These are phyloP conservation scores for Bos indicus DNA, from an alignment of 2,113 vertebrate species.

Conservation along the genomic window DNA sequence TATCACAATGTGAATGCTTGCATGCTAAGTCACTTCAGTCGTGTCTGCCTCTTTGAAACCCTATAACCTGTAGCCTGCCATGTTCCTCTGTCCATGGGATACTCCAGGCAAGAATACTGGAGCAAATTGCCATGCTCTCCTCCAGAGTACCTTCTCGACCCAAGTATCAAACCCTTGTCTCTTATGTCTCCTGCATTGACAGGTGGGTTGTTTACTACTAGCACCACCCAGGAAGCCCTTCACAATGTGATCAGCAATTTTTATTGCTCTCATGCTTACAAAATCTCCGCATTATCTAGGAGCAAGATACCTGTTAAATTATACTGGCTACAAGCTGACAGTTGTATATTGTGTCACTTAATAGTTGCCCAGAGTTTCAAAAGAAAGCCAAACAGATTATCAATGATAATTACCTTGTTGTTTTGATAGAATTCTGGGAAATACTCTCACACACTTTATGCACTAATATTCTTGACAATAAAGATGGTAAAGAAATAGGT, in stretches of 20 bases:
- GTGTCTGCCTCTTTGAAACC: background rate
- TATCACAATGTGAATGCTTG: background rate
- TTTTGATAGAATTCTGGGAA: background rate
- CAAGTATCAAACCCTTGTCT: background rate
- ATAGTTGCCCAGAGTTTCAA: background rate
- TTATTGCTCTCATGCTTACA: background rate
- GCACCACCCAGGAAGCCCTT: background rate
- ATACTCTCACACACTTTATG: background rate
- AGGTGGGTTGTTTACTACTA: background rate
- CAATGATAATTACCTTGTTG: background rate
- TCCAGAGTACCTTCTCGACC: background rate
- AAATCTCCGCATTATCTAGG: background rate
- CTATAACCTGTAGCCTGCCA: background rate
- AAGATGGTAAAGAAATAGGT: background rate
- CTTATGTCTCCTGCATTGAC: background rate
- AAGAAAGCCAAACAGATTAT: background rate
- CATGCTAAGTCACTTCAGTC: background rate
- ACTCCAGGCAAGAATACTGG: background rate
- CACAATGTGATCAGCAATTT: background rate
- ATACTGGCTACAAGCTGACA: background rate
- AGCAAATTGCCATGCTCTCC: background rate
- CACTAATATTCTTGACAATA: background rate
- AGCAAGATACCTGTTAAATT: background rate
- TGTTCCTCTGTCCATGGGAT: background rate
- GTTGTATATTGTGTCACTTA: background rate